Conservation (phyloP, 2,797 vertebrate species). For the Sciurus vulgaris region DNA sequence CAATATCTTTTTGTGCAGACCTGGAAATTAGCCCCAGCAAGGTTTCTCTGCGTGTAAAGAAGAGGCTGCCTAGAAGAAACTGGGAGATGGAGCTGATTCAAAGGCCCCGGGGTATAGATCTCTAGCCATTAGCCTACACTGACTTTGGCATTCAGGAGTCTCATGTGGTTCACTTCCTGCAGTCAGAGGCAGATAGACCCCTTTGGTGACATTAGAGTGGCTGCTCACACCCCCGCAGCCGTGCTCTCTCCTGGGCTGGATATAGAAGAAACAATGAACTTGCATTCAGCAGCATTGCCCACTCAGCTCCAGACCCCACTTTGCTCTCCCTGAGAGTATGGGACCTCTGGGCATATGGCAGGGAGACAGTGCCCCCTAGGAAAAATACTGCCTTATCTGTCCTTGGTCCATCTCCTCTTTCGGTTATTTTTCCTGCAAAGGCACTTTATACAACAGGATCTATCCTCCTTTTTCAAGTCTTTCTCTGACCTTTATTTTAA, state of each 20-base stretch:
- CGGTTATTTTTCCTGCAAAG: conserved; percentile 33
- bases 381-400: neutral
- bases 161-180: neutral
- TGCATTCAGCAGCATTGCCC: neutral
- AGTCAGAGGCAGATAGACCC: neutral
- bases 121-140: neutral
- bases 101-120: neutral
- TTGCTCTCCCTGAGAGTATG: neutral
- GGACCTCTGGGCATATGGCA: neutral
- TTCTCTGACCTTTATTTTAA: conserved; percentile 79
- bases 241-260: neutral
- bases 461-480: conserved; percentile 15
- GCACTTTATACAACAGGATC: neutral
- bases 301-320: neutral
- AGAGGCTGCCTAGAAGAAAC: conserved; percentile 9
- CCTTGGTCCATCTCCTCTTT: neutral
- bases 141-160: neutral
- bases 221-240: neutral
- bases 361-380: neutral
- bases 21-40: conserved; percentile 30
- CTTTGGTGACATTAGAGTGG: neutral
- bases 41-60: conserved; percentile 1
- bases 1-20: conserved; percentile 44
- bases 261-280: neutral
- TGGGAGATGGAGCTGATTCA: conserved; percentile 42